Evolutionary conservation across 2,888 invertebrate species (phyloP).

Genomic region (Drosophila anceps): DNA sequence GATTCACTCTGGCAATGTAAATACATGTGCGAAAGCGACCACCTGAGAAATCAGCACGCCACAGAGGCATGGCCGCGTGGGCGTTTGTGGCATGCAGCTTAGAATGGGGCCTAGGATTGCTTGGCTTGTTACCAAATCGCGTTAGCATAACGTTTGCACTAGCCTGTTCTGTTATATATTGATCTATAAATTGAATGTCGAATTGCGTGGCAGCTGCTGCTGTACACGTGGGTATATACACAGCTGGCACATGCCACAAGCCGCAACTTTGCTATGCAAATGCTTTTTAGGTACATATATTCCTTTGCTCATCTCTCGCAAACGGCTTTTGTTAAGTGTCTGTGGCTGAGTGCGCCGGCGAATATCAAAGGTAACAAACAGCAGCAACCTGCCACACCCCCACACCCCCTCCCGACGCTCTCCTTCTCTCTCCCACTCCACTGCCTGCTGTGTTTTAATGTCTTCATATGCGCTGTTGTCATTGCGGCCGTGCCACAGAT

Average conservation of each 20-base stretch:
- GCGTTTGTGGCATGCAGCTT: conserved; percentile 1
- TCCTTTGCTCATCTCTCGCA: not conserved
- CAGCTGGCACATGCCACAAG: conserved; percentile 34
- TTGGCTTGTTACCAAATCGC: conserved; percentile 58
- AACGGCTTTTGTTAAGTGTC: conserved; percentile 22
- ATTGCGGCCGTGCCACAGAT: conserved; percentile 63
- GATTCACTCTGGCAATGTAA: conserved; percentile 57
- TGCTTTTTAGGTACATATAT: not conserved
- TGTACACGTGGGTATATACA: conserved; percentile 39
- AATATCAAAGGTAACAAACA: conserved; percentile 28
- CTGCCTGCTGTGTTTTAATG: conserved; percentile 34
- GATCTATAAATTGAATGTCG: conserved; percentile 59
- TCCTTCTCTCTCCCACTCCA: not conserved
- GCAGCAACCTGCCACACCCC: not conserved
- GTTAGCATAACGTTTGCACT: conserved; percentile 51
- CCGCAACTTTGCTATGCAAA: conserved; percentile 11
- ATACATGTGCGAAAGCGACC: conserved; percentile 83
- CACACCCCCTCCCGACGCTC: too few species aligned
- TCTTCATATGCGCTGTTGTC: conserved; percentile 65
- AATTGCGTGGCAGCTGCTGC: conserved; percentile 51
- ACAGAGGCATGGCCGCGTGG: not conserved
- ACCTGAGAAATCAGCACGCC: conserved; percentile 77
- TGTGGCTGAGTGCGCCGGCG: conserved; percentile 3
- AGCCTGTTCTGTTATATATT: conserved; percentile 33
- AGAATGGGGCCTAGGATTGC: not conserved